These are phyloP conservation scores for Ostrea denselamellosa DNA, from an alignment of 1,140 invertebrate genomes.

Conservation along the genomic window DNA sequence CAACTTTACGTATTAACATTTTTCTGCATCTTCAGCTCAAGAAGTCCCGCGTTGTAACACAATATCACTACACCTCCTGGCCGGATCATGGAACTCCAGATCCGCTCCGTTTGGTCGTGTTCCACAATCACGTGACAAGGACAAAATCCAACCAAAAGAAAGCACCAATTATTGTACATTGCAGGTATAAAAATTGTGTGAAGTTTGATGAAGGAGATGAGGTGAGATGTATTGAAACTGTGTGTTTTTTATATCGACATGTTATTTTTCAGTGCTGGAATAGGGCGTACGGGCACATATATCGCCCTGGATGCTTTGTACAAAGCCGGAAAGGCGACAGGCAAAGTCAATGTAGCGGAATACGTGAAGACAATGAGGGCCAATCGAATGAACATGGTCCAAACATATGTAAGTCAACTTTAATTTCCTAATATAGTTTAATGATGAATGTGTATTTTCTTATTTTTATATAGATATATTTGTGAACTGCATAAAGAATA, in stretches of 20 bases:
- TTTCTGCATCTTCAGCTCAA: neutral
- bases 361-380: conserved; percentile 31
- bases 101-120: conserved; percentile 22
- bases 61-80: conserved; percentile 47
- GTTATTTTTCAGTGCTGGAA: conserved; percentile 7
- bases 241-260: neutral
- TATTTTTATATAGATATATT: too few relatives aligned
- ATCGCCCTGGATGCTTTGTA: conserved; percentile 37
- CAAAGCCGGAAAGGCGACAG: neutral
- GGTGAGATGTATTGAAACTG: neutral
- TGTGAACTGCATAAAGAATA: too few relatives aligned
- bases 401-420: conserved; percentile 6
- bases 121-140: conserved; percentile 17
- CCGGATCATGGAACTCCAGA: conserved; percentile 42
- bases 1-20: too few relatives aligned
- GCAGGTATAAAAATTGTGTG: conserved; percentile 6
- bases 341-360: conserved; percentile 23
- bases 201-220: neutral
- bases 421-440: neutral
- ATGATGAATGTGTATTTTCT: too few relatives aligned
- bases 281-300: neutral
- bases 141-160: neutral
- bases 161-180: conserved; percentile 22
- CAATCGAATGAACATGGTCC: conserved; percentile 43
- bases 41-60: neutral